Evolutionary conservation across 2,888 invertebrate genomes (phyloP).

Genomic region (Bedellia somnulentella): DNA sequence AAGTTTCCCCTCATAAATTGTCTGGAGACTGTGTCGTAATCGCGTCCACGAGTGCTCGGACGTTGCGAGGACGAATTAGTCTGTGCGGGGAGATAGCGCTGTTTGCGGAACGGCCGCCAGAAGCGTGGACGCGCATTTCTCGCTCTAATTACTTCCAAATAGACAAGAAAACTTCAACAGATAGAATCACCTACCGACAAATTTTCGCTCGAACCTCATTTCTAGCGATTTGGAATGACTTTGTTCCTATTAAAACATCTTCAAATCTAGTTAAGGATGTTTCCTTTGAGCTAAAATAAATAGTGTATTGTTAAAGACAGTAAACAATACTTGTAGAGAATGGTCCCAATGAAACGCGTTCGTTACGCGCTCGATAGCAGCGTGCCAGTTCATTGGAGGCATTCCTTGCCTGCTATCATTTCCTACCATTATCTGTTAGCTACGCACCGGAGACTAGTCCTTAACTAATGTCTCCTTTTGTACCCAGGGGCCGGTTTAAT

Average conservation of each 20-base stretch:
- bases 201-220: no score
- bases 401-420: constrained; percentile 31
- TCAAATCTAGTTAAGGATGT: no score
- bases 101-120: constrained; percentile 34
- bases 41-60: constrained; percentile 38
- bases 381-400: constrained; percentile 28
- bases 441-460: constrained; percentile 30
- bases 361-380: constrained; percentile 21
- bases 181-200: no score
- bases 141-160: constrained; percentile 37
- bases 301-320: no score
- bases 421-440: constrained; percentile 45
- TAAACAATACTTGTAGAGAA: no score
- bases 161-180: no score
- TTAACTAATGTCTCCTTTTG: constrained; percentile 58
- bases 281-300: no score
- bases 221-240: no score
- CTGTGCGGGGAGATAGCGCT: constrained; percentile 45
- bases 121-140: constrained; percentile 54
- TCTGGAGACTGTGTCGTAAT: constrained; percentile 16
- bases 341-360: constrained; percentile 18
- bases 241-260: no score
- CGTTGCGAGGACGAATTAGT: constrained; percentile 42
- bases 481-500: constrained; percentile 45
- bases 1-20: constrained; percentile 28